These are phyloP conservation scores for Cochlearius cochlearius DNA, from an alignment of 2,113 vertebrate species.

Conservation along the genomic window DNA sequence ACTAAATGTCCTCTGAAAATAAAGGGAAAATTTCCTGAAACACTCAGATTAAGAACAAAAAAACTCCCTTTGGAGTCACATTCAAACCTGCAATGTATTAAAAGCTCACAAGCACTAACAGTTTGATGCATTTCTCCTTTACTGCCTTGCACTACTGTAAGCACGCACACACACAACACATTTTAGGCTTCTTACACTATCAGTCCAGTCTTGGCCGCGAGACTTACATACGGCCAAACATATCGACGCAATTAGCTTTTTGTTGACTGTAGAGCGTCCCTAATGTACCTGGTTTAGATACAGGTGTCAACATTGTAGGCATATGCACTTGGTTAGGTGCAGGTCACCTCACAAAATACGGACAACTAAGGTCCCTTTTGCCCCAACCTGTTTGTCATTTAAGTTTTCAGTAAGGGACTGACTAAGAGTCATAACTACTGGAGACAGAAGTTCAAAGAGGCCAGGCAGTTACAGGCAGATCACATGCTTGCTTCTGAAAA, in stretches of 20 bases:
- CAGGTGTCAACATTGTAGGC: background rate
- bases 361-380: background rate
- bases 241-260: accelerated
- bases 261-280: background rate
- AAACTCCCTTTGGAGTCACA: background rate
- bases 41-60: background rate
- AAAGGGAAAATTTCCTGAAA: background rate
- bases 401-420: background rate
- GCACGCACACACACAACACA: background rate
- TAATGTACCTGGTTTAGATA: background rate
- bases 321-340: background rate
- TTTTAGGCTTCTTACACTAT: background rate
- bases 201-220: background rate
- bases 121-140: background rate
- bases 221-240: accelerated
- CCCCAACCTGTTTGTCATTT: background rate
- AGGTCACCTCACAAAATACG: accelerated
- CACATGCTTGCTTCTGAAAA: background rate
- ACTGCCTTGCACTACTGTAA: background rate
- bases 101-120: background rate
- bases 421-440: background rate
- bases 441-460: background rate
- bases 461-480: background rate
- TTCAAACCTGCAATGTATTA: background rate
- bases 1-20: background rate